phyloP scores from a whole-genome alignment of 1,140 invertebrate species.

The Neodiprion fabricii region DNA sequence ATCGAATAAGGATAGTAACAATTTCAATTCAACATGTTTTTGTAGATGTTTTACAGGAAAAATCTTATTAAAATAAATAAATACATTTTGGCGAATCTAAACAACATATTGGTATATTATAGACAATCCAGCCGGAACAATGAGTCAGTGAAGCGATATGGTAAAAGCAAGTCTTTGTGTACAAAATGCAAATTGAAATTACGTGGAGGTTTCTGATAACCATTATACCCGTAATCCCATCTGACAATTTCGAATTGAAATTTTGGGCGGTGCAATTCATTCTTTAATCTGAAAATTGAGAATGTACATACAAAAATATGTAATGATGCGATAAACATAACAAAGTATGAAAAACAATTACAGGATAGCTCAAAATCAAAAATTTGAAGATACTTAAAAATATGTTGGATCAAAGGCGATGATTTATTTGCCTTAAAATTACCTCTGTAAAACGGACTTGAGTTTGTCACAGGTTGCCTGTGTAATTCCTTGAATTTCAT shows the following conservation, averaged over 20 bases:
- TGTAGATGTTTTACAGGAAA: no score
- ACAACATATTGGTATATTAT: no score
- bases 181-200: not conserved
- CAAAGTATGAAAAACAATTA: not conserved
- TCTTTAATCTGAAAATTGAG: not conserved
- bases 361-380: not conserved
- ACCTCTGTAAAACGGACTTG: not conserved
- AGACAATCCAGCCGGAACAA: not conserved
- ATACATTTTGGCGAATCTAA: no score
- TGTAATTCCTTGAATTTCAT: not conserved
- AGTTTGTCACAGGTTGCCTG: not conserved
- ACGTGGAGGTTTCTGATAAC: not conserved
- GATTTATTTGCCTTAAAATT: not conserved
- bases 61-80: no score
- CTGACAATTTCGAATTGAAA: not conserved
- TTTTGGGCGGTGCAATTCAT: not conserved
- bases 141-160: not conserved
- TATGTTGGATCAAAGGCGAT: no score
- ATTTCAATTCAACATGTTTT: no score
- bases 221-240: not conserved
- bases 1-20: no score
- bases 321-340: not conserved
- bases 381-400: no score
- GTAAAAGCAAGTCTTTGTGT: not conserved
- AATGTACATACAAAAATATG: no score